These are phyloP conservation scores for Luperina testacea DNA, from an alignment of 2,888 invertebrate genomes.

Conservation along the genomic window DNA sequence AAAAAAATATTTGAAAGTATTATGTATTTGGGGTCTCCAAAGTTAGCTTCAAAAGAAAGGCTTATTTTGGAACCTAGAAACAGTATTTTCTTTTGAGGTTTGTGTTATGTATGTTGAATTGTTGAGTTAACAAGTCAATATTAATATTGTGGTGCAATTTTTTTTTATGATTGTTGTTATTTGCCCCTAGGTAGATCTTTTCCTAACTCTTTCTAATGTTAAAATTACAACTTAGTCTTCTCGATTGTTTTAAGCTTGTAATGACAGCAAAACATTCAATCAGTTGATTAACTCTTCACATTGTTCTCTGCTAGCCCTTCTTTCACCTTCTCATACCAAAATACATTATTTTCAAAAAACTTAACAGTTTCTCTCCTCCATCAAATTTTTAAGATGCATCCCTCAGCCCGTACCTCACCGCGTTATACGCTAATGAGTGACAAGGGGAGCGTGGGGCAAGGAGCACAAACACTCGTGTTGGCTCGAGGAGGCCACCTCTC, in stretches of 20 bases:
- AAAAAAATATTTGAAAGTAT: neutral
- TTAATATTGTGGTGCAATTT: too few relatives aligned
- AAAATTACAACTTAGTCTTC: too few relatives aligned
- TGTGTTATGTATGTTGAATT: too few relatives aligned
- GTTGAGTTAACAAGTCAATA: too few relatives aligned
- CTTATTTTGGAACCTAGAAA: neutral
- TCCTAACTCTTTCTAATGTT: too few relatives aligned
- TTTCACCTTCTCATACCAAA: neutral
- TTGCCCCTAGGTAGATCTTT: neutral
- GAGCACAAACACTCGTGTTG: constrained; percentile 73
- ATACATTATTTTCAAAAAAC: neutral
- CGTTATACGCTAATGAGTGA: constrained; percentile 62
- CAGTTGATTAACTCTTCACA: too few relatives aligned
- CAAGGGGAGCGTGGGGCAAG: constrained; percentile 64
- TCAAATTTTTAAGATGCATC: constrained; percentile 24
- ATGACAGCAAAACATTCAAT: too few relatives aligned
- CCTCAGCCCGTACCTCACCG: neutral
- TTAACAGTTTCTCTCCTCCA: neutral
- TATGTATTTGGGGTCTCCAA: neutral
- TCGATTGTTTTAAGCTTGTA: too few relatives aligned
- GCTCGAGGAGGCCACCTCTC: constrained; percentile 66
- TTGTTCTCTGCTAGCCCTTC: neutral
- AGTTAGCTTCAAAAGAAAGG: neutral
- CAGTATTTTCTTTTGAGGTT: too few relatives aligned
- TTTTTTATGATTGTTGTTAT: neutral